Base-by-base conservation (phyloP, 2,888 invertebrate genomes). In the Ectobius pallidus region DNA sequence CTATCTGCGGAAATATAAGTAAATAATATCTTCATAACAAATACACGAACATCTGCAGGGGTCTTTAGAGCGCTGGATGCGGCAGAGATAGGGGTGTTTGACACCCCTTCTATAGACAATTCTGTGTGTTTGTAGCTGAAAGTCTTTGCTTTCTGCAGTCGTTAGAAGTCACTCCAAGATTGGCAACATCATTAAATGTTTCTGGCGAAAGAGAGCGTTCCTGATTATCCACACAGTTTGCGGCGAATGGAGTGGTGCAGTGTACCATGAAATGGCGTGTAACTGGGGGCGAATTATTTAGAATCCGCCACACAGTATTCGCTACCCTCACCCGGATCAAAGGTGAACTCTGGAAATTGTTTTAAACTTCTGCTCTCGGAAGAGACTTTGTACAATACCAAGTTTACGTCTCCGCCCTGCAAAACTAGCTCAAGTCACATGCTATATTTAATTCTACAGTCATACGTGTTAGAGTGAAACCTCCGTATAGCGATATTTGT, bases 151-250 rank as follows among this genome's bases (percentile, higher is more conserved):
- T 61, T 70, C 27, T 65, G 42, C 25, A 65, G 46, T 65, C 69
- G 70, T 61, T 70, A 72, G 65, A 72, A 70, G 65, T 75, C 73
- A 72, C 75, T 75, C 67, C 52, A 75, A 73, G 73, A 75, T 75
- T 73, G 75, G 75, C 73, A 75, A 75, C 75, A 75, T 75, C 75
- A 75, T 75, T 75, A 75, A 75, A 75, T 73, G 75, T 75, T 75
- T 71, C 73, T 71, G 75, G 49, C 63, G 62, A 73, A 63, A 62
- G 58, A 46, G 68, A 62, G 63, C 18, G n/a, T n/a, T n/a, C 55
- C 30, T 71, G 75, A 73, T 75, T 73, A 71, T 73, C 71, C 75
- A 73, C 61, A 49, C 75, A 72, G 74, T 74, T 74, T 74, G 69
- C 7, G 55, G 49, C 61, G 63, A 74, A 74, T 74, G 72, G 70